These are phyloP conservation scores for Urophycis tenuis DNA, from an alignment of 2,797 vertebrate species.

Conservation along the genomic window DNA sequence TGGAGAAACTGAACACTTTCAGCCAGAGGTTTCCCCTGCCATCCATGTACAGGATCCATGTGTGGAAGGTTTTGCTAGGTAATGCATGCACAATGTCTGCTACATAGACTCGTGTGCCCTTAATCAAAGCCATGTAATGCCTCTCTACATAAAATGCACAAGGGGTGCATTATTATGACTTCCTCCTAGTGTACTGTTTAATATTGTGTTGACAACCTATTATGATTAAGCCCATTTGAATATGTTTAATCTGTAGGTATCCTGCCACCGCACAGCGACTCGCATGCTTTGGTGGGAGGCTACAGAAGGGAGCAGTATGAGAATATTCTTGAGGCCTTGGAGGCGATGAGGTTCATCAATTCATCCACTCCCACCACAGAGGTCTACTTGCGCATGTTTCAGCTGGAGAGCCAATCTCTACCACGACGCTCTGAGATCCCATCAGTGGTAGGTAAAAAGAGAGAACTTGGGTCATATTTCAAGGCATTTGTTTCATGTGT, in stretches of 20 bases:
- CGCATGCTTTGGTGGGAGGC: conserved; percentile 78
- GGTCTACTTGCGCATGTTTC: conserved; percentile 84
- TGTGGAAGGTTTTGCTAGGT: conserved; percentile 97
- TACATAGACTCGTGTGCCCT: neutral
- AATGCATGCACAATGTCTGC: conserved; percentile 41
- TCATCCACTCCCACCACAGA: conserved; percentile 77
- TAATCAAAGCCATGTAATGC: neutral
- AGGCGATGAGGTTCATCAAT: conserved; percentile 79
- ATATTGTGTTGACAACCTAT: neutral
- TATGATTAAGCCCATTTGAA: neutral
- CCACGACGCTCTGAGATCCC: conserved; percentile 73
- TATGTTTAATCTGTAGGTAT: conserved; percentile 69
- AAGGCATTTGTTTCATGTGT: neutral
- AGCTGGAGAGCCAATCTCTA: conserved; percentile 84
- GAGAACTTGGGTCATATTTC: neutral
- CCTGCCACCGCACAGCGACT: conserved; percentile 88
- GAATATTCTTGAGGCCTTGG: conserved; percentile 81
- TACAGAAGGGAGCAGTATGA: conserved; percentile 84
- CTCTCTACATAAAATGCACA: neutral
- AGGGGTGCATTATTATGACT: neutral
- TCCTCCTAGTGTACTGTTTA: neutral
- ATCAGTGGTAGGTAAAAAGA: conserved; percentile 71
- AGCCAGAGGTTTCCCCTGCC: conserved; percentile 96
- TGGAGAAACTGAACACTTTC: conserved; percentile 95
- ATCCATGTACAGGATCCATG: conserved; percentile 91